These are phyloP conservation scores for Crotalus helleri DNA, from an alignment of 2,113 vertebrate species.

Conservation along the genomic window DNA sequence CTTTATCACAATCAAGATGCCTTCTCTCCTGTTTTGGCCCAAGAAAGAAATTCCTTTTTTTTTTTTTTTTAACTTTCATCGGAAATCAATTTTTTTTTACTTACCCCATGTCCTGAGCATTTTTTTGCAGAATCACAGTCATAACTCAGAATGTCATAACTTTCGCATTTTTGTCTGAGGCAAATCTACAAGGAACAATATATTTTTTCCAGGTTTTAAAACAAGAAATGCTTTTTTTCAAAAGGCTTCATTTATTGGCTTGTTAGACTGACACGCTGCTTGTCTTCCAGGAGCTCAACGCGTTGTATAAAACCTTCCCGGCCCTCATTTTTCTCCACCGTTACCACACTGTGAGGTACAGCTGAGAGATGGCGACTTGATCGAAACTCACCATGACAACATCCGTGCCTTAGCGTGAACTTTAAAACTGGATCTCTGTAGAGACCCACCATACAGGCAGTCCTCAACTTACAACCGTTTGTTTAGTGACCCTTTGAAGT, in stretches of 20 bases:
- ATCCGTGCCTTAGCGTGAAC: no score
- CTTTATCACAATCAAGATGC: neutral
- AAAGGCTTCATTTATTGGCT: neutral
- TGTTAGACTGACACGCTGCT: neutral
- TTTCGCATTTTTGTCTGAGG: constrained; percentile 36
- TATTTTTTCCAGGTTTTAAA: neutral
- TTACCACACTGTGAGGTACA: neutral
- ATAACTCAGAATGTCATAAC: neutral
- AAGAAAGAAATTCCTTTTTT: neutral
- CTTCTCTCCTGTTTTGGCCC: neutral
- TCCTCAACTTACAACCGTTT: no score
- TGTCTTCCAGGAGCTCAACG: neutral
- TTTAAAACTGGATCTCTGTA: no score
- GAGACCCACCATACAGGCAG: no score
- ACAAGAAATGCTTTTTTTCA: neutral
- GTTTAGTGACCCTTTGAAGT: no score
- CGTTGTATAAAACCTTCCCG: neutral
- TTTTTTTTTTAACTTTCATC: neutral
- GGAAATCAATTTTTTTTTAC: neutral
- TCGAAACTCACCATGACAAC: neutral
- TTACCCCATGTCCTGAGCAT: constrained; percentile 53
- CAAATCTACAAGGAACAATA: constrained; percentile 43
- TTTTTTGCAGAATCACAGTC: neutral
- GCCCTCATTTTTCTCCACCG: neutral
- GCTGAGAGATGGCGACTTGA: neutral